These are phyloP conservation scores for Cebus imitator DNA, from an alignment of 2,113 vertebrate genomes.

Conservation along the genomic window DNA sequence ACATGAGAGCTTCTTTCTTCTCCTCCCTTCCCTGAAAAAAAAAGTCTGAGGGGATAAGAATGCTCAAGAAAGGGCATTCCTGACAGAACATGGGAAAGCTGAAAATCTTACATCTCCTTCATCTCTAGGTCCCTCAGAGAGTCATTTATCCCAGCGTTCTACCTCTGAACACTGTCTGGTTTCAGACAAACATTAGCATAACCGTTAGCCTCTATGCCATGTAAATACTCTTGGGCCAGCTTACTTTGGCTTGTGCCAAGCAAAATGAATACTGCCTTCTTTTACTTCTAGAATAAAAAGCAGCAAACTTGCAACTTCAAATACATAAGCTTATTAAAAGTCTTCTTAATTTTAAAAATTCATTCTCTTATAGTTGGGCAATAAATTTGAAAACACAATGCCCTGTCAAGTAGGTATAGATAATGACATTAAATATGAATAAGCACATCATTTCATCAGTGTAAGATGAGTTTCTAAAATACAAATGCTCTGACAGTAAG, in stretches of 20 bases:
- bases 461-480: slow-evolving; percentile 63
- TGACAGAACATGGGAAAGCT: background rate
- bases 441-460: slow-evolving; percentile 28
- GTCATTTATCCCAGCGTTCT: background rate
- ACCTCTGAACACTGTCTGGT: slow-evolving; percentile 38
- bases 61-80: background rate
- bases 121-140: background rate
- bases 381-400: slow-evolving; percentile 53
- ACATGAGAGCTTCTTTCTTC: background rate
- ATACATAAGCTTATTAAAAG: slow-evolving; percentile 45
- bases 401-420: slow-evolving; percentile 47
- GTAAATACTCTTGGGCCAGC: slow-evolving; percentile 46
- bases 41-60: background rate
- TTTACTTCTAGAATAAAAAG: slow-evolving; percentile 7
- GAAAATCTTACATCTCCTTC: background rate
- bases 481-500: slow-evolving; percentile 70
- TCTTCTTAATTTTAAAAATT: slow-evolving; percentile 48
- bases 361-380: slow-evolving; percentile 16
- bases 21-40: background rate
- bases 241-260: background rate
- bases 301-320: slow-evolving; percentile 33
- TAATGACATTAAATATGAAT: slow-evolving; percentile 63
- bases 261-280: background rate
- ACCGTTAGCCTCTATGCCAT: slow-evolving; percentile 34
- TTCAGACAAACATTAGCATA: slow-evolving; percentile 53